These are phyloP conservation scores for Dipodomys stephensi DNA, from an alignment of 2,113 vertebrate species.

Conservation along the genomic window DNA sequence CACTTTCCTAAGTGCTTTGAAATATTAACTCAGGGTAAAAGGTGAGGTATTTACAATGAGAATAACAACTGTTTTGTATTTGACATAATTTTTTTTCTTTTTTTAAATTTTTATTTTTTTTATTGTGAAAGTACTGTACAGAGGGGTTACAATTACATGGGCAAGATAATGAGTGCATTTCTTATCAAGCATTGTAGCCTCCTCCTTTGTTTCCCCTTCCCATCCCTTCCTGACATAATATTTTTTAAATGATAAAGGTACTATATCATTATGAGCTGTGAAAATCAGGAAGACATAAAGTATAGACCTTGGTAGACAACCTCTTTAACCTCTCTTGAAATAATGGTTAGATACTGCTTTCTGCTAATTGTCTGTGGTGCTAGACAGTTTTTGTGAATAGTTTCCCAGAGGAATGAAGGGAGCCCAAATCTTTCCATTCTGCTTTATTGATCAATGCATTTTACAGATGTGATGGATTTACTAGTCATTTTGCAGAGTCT, in stretches of 20 bases:
- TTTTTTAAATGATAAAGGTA: background rate
- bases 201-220: no score
- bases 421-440: background rate
- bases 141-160: no score
- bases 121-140: no score
- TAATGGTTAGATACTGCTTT: background rate
- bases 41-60: background rate
- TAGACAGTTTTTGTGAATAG: background rate
- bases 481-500: background rate
- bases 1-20: background rate
- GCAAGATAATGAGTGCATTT: no score
- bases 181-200: no score
- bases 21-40: background rate
- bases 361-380: background rate
- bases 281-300: background rate
- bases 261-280: background rate
- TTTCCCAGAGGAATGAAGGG: background rate
- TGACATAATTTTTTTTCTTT: background rate
- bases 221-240: background rate
- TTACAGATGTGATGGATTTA: background rate
- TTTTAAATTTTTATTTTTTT: no score
- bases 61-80: background rate
- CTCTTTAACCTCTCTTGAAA: background rate
- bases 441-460: background rate
- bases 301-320: background rate